Evolutionary conservation across 2,113 vertebrate species (phyloP), one percentile per base, ranked within the genome.

Genomic region (Scomber japonicus): DNA sequence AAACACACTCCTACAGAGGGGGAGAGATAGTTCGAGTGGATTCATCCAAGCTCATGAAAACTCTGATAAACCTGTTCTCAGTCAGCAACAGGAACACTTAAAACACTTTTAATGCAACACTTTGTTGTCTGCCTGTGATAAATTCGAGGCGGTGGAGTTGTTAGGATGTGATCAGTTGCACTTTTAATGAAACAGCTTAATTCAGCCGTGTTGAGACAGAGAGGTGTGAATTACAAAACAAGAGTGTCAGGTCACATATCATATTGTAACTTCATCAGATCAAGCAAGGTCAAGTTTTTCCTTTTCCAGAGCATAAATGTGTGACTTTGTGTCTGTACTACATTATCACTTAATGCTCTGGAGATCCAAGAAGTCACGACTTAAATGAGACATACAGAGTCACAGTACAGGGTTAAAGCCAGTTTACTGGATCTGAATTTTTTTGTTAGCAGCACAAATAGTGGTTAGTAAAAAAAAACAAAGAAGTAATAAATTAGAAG

Each of bases 1-100:
- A 85, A 91, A 89, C 90, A 67, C 54, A 70, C 87, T 76, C 86
- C 83, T 71, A 84, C 88, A 82, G 79, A 87, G 9, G 70, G 80
- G 80, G 78, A 88, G 31, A 68, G 31, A 68, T 55, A 55, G 57
- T 66, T 53, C 21, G 74, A 81, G 72, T 56, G 46, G 51, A 68
- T 17, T 8, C 24, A 44, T 46, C n/a, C 5, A 45, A 55, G 27
- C 68, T 60, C 62, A 74, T 79, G 72, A 69, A 78, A 79, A 78
- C 54, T 57, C 44, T 53, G 27, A 48, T 17, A 51, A 66, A 80
- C 50, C n/a, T 31, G 24, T 40, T 71, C n/a, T 64, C 13, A 46
- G 50, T 16, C 77, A 35, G 45, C 59, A 35, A 44, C 46, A 48
- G 60, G 40, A 82, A 49, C 70, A 63, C 27, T 54, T 8, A 8